phyloP scores from a whole-genome alignment of 2,113 vertebrate species.

The Cervus canadensis region DNA sequence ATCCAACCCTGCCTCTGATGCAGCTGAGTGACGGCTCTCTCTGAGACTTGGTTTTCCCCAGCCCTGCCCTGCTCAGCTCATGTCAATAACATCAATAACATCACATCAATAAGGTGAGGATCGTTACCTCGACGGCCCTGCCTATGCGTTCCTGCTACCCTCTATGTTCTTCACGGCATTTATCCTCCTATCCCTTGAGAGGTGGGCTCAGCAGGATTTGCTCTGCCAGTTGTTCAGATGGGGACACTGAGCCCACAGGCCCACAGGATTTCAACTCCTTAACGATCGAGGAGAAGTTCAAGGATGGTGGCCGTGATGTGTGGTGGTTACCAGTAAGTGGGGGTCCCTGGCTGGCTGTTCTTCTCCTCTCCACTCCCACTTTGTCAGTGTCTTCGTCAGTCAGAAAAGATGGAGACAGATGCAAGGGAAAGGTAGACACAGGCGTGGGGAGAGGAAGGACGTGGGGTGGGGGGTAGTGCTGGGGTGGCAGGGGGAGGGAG shows the following conservation, averaged over 20 bases:
- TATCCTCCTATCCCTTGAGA: not conserved
- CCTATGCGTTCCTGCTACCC: not conserved
- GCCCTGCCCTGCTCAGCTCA: too few species aligned
- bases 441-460: not conserved
- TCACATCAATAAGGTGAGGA: not conserved
- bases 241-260: not conserved
- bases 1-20: not conserved
- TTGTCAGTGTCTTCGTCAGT: constrained; percentile 15
- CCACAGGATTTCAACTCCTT: not conserved
- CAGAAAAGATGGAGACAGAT: constrained; percentile 35
- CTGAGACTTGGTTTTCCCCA: not conserved
- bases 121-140: not conserved
- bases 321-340: not conserved
- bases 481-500: not conserved
- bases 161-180: not conserved
- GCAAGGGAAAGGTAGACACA: not conserved
- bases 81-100: not conserved
- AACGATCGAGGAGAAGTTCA: not conserved
- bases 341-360: not conserved
- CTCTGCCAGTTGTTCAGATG: not conserved
- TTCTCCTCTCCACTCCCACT: not conserved
- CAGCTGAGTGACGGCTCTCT: not conserved
- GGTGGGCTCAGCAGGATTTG: not conserved
- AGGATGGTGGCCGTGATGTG: not conserved
- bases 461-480: rapidly evolving